Conservation (phyloP, 2,797 vertebrate species). For the Manis javanica region DNA sequence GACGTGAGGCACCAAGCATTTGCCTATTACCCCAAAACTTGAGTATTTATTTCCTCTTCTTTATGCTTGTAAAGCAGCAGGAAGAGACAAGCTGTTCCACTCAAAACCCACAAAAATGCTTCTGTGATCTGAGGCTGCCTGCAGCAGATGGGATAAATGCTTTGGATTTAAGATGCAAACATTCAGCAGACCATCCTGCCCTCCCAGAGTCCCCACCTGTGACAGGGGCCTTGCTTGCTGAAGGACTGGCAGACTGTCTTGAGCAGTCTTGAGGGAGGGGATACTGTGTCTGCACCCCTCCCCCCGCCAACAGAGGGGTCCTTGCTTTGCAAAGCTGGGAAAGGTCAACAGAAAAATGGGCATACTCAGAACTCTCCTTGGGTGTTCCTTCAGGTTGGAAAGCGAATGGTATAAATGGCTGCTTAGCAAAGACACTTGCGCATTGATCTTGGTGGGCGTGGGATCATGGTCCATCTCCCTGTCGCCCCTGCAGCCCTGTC, state of each 20-base stretch:
- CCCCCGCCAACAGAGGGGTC: not conserved
- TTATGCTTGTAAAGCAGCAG: conserved; percentile 56
- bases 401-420: conserved; percentile 52
- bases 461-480: not conserved
- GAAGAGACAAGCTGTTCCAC: conserved; percentile 69
- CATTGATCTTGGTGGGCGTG: conserved; percentile 51
- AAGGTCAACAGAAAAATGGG: conserved; percentile 50
- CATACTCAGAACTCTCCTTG: not conserved
- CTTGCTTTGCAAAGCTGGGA: conserved; percentile 52
- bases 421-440: conserved; percentile 54
- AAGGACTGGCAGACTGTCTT: not conserved
- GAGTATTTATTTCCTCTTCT: conserved; percentile 58
- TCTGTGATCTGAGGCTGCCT: conserved; percentile 22
- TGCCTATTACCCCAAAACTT: conserved; percentile 42
- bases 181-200: not conserved
- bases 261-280: not conserved
- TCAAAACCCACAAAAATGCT: conserved; percentile 56
- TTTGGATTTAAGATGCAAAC: conserved; percentile 63
- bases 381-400: conserved; percentile 34
- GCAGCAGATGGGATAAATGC: conserved; percentile 59
- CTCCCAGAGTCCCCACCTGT: not conserved
- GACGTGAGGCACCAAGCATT: not conserved
- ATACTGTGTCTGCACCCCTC: not conserved
- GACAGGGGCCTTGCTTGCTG: not conserved
- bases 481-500: conserved; percentile 3